Base-by-base conservation (phyloP, 2,888 invertebrate species). In the Helleia helle region DNA sequence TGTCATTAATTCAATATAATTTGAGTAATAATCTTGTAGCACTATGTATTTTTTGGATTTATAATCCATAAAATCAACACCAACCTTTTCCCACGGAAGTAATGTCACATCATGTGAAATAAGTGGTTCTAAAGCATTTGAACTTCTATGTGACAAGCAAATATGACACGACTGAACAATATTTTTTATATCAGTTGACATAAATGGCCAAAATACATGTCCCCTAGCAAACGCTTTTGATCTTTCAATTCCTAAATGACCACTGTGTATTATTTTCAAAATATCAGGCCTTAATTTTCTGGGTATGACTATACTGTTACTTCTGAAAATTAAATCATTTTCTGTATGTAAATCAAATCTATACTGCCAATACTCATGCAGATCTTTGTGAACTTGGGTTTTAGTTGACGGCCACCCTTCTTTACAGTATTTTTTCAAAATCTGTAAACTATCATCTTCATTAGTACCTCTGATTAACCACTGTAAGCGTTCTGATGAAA, bases 11-110 rank as follows among this genome's bases (percentile, higher is more conserved):
- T 50, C 51, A 38, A 51, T 49, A 39, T 38, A 53, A 34, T 53
- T 51, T 28, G 54, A 54, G 30, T 48, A 54, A 46, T 51, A 52
- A 43, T 50, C 53, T 36, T 46, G 31, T 4, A 49, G 13, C 8
- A 49, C 45, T 22, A 49, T 22, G 29, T 43, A 46, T 46, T 43
- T 50, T 39, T 45, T 40, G 27, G 17, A 13, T 38, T 51, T 49
- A 46, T 40, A 48, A 29, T 49, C 43, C 25, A 53, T 26, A 41
- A 48, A 49, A 51, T 51, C 50, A 12, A 51, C 40, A 40, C 49
- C 50, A 40, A 39, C 44, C 39, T 48, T 50, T 46, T 48, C 42
- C 52, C 49, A 51, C 6, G 49, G 51, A 4, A 45, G 27, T 34
- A 34, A 34, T 15, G 34, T 15, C 34, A 40, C 34, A 26, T 40